Percentiles rank a stretch among this genome's conserved stretches.
These are phyloP conservation scores for Mastomys natalensis DNA, from an alignment of 2,113 vertebrate species.

Conservation along the genomic window DNA sequence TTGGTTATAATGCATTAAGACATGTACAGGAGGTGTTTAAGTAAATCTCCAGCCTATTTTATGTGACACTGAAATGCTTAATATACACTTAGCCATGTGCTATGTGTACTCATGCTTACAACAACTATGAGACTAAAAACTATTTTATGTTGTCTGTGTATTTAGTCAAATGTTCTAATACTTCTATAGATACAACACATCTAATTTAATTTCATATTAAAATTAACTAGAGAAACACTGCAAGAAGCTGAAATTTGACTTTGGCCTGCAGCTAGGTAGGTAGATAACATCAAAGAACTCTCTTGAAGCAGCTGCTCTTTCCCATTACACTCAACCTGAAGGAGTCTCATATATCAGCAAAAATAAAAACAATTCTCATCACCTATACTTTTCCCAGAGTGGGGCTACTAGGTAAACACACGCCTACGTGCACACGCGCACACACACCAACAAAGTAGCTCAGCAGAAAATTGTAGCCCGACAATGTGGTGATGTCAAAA, in stretches of 20 bases:
- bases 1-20: constrained; percentile 12
- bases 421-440: neutral
- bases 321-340: constrained; percentile 22
- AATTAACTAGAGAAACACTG: constrained; percentile 1
- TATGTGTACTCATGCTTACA: neutral
- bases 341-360: neutral
- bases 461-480: neutral
- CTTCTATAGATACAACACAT: neutral
- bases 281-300: constrained; percentile 7
- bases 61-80: neutral
- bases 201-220: neutral
- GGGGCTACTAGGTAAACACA: neutral
- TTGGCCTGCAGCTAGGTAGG: neutral
- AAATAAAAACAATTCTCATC: neutral
- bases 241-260: neutral
- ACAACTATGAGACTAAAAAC: neutral
- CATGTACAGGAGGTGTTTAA: neutral
- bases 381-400: neutral
- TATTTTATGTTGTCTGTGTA: neutral
- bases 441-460: neutral
- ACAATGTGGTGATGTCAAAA: constrained; percentile 6
- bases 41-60: neutral
- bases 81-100: neutral
- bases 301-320: constrained; percentile 19
- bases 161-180: neutral